These are phyloP conservation scores for Cyanocitta stelleri DNA, from an alignment of 2,113 vertebrate species.

Conservation along the genomic window DNA sequence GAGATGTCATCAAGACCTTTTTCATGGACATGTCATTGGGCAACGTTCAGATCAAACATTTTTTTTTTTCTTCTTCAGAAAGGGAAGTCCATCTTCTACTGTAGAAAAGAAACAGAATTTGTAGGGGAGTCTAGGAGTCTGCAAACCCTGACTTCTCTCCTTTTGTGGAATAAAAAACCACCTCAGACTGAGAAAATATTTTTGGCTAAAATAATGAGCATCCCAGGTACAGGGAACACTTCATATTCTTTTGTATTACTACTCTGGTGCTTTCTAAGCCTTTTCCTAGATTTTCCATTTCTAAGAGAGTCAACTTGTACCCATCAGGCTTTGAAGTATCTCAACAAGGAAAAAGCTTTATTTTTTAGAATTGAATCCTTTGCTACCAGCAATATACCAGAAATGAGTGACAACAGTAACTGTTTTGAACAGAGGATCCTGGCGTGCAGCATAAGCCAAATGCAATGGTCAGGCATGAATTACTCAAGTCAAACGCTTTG, in stretches of 20 bases:
- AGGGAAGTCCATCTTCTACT: neutral
- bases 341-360: neutral
- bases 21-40: neutral
- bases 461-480: neutral
- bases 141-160: neutral
- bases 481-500: neutral
- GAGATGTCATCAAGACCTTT: neutral
- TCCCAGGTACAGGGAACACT: neutral
- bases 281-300: neutral
- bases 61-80: neutral
- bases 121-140: neutral
- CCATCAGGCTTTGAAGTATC: neutral
- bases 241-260: neutral
- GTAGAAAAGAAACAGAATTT: neutral
- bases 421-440: neutral
- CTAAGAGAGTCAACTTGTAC: neutral
- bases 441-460: neutral
- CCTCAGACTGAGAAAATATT: neutral
- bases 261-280: neutral
- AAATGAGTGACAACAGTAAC: neutral
- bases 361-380: neutral
- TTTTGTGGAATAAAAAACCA: neutral
- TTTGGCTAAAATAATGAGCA: neutral
- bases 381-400: neutral
- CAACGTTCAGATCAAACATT: neutral